These are phyloP conservation scores for Phyllotreta cruciferae DNA, from an alignment of 2,888 invertebrate genomes.

Conservation along the genomic window DNA sequence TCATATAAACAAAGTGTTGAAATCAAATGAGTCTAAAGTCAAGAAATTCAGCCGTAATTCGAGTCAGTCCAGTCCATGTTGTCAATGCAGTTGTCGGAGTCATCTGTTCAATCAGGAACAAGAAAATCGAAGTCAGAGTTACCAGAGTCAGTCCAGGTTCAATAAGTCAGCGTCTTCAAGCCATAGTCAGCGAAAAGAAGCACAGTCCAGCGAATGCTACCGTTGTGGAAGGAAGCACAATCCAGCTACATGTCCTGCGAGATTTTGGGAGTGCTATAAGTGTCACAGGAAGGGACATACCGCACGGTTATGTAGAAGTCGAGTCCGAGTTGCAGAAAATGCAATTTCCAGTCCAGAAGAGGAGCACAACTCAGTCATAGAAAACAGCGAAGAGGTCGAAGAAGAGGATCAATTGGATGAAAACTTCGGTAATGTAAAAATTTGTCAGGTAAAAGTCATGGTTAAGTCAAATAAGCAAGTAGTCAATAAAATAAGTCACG, in stretches of 20 bases:
- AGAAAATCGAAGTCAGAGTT: constrained; percentile 5
- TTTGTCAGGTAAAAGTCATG: no score
- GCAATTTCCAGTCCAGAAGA: no score
- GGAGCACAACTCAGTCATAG: no score
- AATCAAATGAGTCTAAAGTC: neutral
- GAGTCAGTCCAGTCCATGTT: neutral
- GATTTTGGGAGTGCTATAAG: constrained; percentile 14
- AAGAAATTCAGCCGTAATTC: neutral
- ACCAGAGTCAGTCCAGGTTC: neutral
- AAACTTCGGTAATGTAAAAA: no score
- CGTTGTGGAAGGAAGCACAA: constrained; percentile 15
- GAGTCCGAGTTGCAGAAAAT: constrained; percentile 1
- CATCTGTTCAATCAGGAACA: no score
- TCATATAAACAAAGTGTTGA: constrained; percentile 4
- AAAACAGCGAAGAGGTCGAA: no score
- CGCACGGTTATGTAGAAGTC: constrained; percentile 16
- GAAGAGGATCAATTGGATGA: no score
- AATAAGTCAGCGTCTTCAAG: neutral
- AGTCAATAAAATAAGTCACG: no score
- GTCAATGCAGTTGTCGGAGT: neutral
- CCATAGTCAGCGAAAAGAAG: neutral
- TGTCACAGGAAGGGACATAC: constrained; percentile 17
- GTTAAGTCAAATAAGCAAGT: no score
- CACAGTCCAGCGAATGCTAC: neutral
- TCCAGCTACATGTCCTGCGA: constrained; percentile 8